phyloP scores from a whole-genome alignment of 1,140 invertebrate genomes.

The Nasonia giraulti region DNA sequence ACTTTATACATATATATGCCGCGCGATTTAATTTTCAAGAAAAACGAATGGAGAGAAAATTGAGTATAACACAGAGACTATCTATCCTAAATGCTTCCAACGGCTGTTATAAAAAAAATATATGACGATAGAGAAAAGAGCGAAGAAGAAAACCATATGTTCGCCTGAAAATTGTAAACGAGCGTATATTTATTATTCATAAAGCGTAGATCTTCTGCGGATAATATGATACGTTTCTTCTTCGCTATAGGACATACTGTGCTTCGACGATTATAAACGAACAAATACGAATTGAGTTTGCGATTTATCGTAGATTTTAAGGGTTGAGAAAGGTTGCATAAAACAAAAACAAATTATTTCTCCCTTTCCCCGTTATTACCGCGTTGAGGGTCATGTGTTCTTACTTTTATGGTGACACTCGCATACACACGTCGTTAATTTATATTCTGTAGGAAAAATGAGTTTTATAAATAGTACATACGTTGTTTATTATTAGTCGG shows the following conservation, averaged over 20 bases:
- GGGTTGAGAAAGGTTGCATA: slow-evolving; percentile 37
- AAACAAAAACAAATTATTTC: slow-evolving; percentile 31
- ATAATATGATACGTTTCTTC: neutral
- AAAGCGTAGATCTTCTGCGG: neutral
- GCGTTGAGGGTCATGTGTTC: slow-evolving; percentile 31
- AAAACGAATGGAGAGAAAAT: slow-evolving; percentile 26
- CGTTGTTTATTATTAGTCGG: slow-evolving; percentile 48
- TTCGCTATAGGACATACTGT: neutral
- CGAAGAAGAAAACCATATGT: slow-evolving; percentile 40
- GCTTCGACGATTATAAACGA: slow-evolving; percentile 21
- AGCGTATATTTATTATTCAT: slow-evolving; percentile 41
- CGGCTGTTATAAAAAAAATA: slow-evolving; percentile 53
- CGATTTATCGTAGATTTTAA: slow-evolving; percentile 43
- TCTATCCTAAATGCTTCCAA: slow-evolving; percentile 67
- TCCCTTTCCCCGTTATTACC: slow-evolving; percentile 30
- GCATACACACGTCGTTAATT: slow-evolving; percentile 41
- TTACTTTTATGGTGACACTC: slow-evolving; percentile 11
- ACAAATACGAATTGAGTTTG: slow-evolving; percentile 35
- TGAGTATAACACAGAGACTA: slow-evolving; percentile 40
- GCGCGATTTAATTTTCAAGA: slow-evolving; percentile 35
- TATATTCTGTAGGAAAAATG: slow-evolving; percentile 54
- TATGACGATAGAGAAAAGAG: slow-evolving; percentile 44
- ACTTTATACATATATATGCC: slow-evolving; percentile 17
- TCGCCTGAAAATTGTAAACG: slow-evolving; percentile 9
- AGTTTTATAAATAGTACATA: slow-evolving; percentile 58